These are phyloP conservation scores for Drosophila formosana DNA, from an alignment of 2,888 invertebrate species.

Conservation along the genomic window DNA sequence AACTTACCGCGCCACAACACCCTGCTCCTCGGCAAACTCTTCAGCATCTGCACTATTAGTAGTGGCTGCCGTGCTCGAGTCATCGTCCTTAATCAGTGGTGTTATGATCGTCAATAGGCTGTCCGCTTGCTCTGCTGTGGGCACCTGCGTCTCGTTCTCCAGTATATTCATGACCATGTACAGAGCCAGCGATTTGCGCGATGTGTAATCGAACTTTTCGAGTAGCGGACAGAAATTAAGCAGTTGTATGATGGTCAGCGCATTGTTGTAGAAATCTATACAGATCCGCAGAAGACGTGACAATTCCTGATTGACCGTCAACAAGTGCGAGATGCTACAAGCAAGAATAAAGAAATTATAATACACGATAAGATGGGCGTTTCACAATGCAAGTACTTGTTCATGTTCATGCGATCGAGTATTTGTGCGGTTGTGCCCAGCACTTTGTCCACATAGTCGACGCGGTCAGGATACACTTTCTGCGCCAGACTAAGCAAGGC, in stretches of 20 bases:
- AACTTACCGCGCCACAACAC: slow-evolving; percentile 91
- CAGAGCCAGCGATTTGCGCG: slow-evolving; percentile 93
- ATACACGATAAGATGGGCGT: not conserved
- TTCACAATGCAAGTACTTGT: slow-evolving; percentile 87
- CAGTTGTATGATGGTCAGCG: slow-evolving; percentile 93
- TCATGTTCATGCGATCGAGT: slow-evolving; percentile 94
- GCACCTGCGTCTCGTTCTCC: slow-evolving; percentile 94
- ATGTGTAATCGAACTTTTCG: slow-evolving; percentile 94
- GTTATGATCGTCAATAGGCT: slow-evolving; percentile 92
- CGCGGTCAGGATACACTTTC: slow-evolving; percentile 97
- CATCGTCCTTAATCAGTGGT: slow-evolving; percentile 94
- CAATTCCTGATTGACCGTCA: slow-evolving; percentile 95
- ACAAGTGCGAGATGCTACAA: slow-evolving; percentile 83
- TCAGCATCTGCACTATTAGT: slow-evolving; percentile 89
- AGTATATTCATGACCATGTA: slow-evolving; percentile 95
- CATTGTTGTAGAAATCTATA: slow-evolving; percentile 96
- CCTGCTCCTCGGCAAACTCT: slow-evolving; percentile 98
- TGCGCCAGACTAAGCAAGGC: slow-evolving; percentile 97
- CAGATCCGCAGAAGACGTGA: slow-evolving; percentile 97
- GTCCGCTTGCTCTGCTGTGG: slow-evolving; percentile 95
- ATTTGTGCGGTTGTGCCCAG: slow-evolving; percentile 95
- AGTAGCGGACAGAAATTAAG: slow-evolving; percentile 95
- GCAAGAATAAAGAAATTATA: not conserved
- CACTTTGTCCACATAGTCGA: slow-evolving; percentile 98
- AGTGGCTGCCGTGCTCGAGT: slow-evolving; percentile 86